Percentiles rank a stretch among this genome's conserved stretches.
Conservation (phyloP, 2,113 vertebrate species). For the Bettongia penicillata region DNA sequence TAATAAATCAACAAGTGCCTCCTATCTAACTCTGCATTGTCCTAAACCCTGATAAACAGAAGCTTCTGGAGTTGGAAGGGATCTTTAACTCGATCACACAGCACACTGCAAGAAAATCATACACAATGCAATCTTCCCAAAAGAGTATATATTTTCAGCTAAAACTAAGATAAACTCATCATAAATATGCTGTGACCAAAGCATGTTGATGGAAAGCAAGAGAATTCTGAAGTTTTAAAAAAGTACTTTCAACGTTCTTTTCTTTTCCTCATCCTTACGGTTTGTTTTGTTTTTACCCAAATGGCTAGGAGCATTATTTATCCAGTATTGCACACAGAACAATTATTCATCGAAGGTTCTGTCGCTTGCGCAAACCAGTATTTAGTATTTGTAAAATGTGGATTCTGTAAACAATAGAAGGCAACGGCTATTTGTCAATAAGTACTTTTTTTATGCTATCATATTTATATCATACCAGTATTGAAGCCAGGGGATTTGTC, state of each 20-base stretch:
- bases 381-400: conserved; percentile 71
- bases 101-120: not conserved
- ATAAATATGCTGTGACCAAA: not conserved
- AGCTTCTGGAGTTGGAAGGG: not conserved
- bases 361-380: conserved; percentile 68
- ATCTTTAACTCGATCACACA: not conserved
- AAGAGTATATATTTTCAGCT: not conserved
- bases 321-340: conserved; percentile 73
- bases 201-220: not conserved
- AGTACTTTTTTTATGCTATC: conserved; percentile 66
- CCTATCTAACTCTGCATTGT: not conserved
- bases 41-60: not conserved
- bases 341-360: conserved; percentile 78
- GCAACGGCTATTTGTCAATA: conserved; percentile 77
- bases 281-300: conserved; percentile 39
- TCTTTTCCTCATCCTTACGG: conserved; percentile 49
- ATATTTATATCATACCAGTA: conserved; percentile 54
- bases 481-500: conserved; percentile 50
- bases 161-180: not conserved
- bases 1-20: not conserved
- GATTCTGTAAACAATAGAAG: conserved; percentile 79
- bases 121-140: not conserved
- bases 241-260: conserved; percentile 9
- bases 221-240: conserved; percentile 7
- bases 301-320: conserved; percentile 72